A percentile compares a stretch with the other conserved stretches of the same genome.
Evolutionary conservation across 2,888 invertebrate species (phyloP).

Genomic region (Drosophila hamatofila): DNA sequence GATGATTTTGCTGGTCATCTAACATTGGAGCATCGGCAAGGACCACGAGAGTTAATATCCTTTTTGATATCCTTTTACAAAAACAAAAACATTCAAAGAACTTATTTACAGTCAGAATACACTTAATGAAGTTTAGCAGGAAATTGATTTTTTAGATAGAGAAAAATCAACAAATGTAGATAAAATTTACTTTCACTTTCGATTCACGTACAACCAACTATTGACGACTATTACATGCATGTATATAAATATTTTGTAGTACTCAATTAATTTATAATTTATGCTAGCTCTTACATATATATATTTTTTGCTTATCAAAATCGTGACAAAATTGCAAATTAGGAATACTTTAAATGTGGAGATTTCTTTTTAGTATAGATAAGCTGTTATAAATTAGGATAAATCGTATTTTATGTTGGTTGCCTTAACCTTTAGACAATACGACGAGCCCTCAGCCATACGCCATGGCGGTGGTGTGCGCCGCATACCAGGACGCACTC

Average conservation of each 20-base stretch:
- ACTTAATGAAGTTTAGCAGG: not conserved
- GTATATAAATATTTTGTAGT: not conserved
- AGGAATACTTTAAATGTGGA: not conserved
- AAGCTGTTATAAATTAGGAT: not conserved
- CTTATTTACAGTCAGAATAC: not conserved
- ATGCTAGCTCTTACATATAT: not conserved
- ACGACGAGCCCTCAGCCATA: constrained; percentile 95
- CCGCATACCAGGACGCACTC: constrained; percentile 92
- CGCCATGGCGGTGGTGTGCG: constrained; percentile 90
- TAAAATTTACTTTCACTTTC: too few relatives aligned
- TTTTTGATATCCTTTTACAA: constrained; percentile 91
- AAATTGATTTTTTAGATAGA: not conserved
- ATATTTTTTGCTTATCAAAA: not conserved
- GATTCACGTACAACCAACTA: not conserved
- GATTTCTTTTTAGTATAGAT: not conserved
- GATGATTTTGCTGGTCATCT: constrained; percentile 99
- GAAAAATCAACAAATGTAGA: not conserved
- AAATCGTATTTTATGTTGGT: constrained; percentile 23
- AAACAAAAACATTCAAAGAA: not conserved
- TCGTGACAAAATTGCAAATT: constrained; percentile 5
- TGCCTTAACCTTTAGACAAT: constrained; percentile 86
- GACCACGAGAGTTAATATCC: constrained; percentile 95
- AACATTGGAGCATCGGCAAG: constrained; percentile 95
- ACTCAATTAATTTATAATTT: not conserved
- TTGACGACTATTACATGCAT: not conserved